phyloP scores from a whole-genome alignment of 2,797 vertebrate genomes.

The Gambusia yucatana region DNA sequence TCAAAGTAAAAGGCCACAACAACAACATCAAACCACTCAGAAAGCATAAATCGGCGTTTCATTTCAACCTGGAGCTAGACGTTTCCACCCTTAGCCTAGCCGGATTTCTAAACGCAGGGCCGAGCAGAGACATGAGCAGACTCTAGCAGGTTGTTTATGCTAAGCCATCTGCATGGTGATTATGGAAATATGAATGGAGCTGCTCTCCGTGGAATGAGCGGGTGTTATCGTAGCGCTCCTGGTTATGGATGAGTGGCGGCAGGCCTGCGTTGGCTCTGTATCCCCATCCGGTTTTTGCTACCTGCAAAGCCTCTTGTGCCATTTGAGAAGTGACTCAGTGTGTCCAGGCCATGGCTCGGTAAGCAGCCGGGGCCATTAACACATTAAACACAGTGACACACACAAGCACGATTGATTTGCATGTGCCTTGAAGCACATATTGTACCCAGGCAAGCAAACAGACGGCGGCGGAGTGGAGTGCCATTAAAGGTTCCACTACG shows the following conservation, averaged over 20 bases:
- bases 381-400: slow-evolving; percentile 74
- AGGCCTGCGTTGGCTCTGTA: not conserved
- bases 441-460: slow-evolving; percentile 46
- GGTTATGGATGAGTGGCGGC: slow-evolving; percentile 23
- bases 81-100: too few species aligned
- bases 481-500: slow-evolving; percentile 74
- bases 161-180: slow-evolving; percentile 18
- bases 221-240: not conserved
- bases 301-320: slow-evolving; percentile 64
- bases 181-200: slow-evolving; percentile 22
- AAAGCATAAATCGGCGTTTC: not conserved
- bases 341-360: slow-evolving; percentile 62
- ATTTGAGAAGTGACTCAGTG: slow-evolving; percentile 73
- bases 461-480: slow-evolving; percentile 18
- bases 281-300: slow-evolving; percentile 17
- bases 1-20: not conserved
- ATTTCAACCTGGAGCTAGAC: not conserved
- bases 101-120: not conserved
- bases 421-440: slow-evolving; percentile 33
- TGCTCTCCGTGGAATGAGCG: not conserved
- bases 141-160: slow-evolving; percentile 12
- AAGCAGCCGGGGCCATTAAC: slow-evolving; percentile 72
- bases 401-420: slow-evolving; percentile 56
- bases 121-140: not conserved
- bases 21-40: not conserved